Base-by-base conservation (phyloP, 2,797 vertebrate species). In the Typhlichthys subterraneus region DNA sequence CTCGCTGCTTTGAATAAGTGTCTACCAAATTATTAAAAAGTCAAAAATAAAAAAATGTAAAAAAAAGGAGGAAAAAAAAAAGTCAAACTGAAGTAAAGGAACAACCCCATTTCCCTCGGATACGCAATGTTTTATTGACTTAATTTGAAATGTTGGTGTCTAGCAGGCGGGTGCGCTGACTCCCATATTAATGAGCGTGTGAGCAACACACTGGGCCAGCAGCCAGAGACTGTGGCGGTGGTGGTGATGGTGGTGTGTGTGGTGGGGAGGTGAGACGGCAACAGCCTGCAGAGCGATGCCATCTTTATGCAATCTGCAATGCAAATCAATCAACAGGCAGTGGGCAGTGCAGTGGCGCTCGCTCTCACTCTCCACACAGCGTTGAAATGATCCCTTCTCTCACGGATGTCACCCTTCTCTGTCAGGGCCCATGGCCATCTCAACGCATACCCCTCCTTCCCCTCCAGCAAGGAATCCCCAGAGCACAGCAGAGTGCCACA, bases 301-400 rank as follows among this genome's bases (percentile, higher is more conserved):
- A 87, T 88, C 82, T 86, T 89, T 69, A 53, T 62, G 45, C 67
- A 77, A 80, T 90, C 83, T 85, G 81, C 83, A 83, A 87, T 84
- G 79, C 86, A 88, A 84, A 89, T 91, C 85, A 85, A 82, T 88
- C 80, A 81, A 48, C 70, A 57, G 61, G 57, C 76, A 68, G 69
- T 45, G 61, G 77, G 65, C 70, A 8, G 60, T 54, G 62, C 73
- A 70, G 74, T 56, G 61, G 69, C 69, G 49, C 68, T 50, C 72
- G 65, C 72, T 67, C 67, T 42, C 66, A 60, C 73, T 77, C 65
- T 67, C 60, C 59, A 70, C 75, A 65, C 77, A 75, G 57, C 68
- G 75, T 59, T 80, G 73, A 82, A 86, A 83, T 72, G 13, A 74
- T 89, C 77, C 61, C 53, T 65, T 74, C 83, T 68, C 73, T 61